A percentile compares a stretch with the other conserved stretches of the same genome.
Evolutionary conservation across 2,797 vertebrate species (phyloP).

Genomic region (Lindbergichthys nudifrons): DNA sequence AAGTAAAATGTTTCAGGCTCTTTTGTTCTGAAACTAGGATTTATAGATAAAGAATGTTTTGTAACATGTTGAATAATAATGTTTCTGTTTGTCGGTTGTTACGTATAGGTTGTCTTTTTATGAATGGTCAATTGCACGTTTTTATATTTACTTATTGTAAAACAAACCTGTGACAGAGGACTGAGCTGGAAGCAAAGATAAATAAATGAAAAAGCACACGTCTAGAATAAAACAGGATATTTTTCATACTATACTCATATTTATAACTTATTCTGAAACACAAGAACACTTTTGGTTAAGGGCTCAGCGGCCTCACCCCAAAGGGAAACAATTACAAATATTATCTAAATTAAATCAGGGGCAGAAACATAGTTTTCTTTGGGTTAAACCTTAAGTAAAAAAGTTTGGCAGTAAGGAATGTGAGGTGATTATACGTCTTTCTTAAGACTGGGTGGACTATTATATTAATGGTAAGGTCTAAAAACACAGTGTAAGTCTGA

Average conservation of each 20-base stretch:
- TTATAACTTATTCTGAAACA: background rate
- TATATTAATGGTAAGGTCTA: too few species aligned
- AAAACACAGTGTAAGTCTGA: background rate
- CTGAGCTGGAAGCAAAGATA: background rate
- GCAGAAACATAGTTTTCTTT: conserved; percentile 1
- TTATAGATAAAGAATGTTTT: too few species aligned
- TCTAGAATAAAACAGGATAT: conserved; percentile 7
- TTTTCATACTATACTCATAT: background rate
- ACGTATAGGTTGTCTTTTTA: too few species aligned
- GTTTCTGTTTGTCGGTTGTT: background rate
- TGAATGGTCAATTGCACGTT: background rate
- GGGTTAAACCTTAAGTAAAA: conserved; percentile 16
- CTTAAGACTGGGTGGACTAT: background rate
- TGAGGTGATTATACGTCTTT: background rate
- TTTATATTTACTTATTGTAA: too few species aligned
- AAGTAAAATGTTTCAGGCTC: too few species aligned
- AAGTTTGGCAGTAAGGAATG: background rate
- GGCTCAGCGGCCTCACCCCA: background rate
- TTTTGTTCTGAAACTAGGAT: too few species aligned
- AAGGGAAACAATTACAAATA: background rate
- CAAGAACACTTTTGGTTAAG: background rate
- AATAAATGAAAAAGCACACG: conserved; percentile 9
- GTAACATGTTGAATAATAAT: too few species aligned
- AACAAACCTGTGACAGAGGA: background rate
- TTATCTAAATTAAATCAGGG: background rate